phyloP scores from a whole-genome alignment of 2,888 invertebrate genomes.

The Escarpia spicata region DNA sequence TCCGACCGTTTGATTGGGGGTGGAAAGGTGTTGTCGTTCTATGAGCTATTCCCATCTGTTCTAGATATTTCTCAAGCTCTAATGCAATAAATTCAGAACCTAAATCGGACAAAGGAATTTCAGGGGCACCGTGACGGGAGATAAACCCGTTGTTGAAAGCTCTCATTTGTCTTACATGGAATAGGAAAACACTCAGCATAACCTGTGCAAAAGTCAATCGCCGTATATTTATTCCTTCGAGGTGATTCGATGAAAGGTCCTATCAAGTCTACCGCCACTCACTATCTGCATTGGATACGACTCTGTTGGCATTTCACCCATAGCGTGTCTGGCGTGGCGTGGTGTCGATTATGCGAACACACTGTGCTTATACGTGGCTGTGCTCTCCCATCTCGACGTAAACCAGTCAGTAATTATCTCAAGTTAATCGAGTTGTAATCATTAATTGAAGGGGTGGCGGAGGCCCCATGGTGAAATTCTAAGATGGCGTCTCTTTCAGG shows the following conservation, averaged over 20 bases:
- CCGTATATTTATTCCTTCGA: constrained; percentile 26
- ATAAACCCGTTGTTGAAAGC: constrained; percentile 17
- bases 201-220: constrained; percentile 25
- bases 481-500: no score
- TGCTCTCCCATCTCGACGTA: no score
- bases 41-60: constrained; percentile 13
- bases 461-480: no score
- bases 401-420: no score
- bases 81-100: constrained; percentile 19
- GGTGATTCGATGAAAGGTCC: constrained; percentile 17
- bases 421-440: no score
- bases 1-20: constrained; percentile 22
- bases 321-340: no score
- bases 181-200: constrained; percentile 23
- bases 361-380: no score
- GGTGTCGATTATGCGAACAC: no score
- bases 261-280: constrained; percentile 11
- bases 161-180: constrained; percentile 22
- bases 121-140: constrained; percentile 26
- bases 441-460: no score
- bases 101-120: constrained; percentile 22
- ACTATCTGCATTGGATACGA: background rate
- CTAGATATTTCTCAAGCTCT: constrained; percentile 18
- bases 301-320: no score
- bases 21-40: constrained; percentile 20